phyloP scores from a whole-genome alignment of 2,113 vertebrate species.

The Dasyurus viverrinus region DNA sequence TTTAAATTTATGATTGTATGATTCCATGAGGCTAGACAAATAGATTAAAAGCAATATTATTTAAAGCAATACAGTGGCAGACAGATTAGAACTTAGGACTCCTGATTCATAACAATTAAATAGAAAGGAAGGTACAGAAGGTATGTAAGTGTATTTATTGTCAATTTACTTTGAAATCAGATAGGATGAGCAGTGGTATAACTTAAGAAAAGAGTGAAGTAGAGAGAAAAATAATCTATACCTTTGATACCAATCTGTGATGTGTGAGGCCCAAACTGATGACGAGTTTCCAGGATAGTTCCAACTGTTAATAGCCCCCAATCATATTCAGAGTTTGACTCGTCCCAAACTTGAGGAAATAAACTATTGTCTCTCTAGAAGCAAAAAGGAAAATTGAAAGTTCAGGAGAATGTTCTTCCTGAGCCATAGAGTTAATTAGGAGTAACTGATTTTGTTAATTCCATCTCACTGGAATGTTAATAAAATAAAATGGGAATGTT shows the following conservation, averaged over 20 bases:
- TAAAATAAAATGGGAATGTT: too few species aligned
- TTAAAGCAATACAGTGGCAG: neutral
- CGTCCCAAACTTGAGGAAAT: slow-evolving; percentile 9
- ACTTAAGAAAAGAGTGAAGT: slow-evolving; percentile 53
- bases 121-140: neutral
- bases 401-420: slow-evolving; percentile 41
- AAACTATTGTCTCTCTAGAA: slow-evolving; percentile 33
- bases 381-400: slow-evolving; percentile 41
- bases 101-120: neutral
- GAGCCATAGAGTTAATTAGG: neutral
- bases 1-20: neutral
- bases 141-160: neutral
- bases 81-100: neutral
- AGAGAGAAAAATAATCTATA: slow-evolving; percentile 51
- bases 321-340: slow-evolving; percentile 11
- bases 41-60: neutral
- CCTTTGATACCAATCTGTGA: slow-evolving; percentile 55
- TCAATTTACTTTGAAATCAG: slow-evolving; percentile 11
- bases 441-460: slow-evolving; percentile 34
- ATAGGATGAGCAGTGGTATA: neutral
- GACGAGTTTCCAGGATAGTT: slow-evolving; percentile 35
- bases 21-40: neutral
- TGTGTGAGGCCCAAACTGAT: slow-evolving; percentile 36
- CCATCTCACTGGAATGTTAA: neutral
- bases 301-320: neutral